Base-by-base conservation (phyloP, 2,888 invertebrate genomes). In the Drosophila longiperda region DNA sequence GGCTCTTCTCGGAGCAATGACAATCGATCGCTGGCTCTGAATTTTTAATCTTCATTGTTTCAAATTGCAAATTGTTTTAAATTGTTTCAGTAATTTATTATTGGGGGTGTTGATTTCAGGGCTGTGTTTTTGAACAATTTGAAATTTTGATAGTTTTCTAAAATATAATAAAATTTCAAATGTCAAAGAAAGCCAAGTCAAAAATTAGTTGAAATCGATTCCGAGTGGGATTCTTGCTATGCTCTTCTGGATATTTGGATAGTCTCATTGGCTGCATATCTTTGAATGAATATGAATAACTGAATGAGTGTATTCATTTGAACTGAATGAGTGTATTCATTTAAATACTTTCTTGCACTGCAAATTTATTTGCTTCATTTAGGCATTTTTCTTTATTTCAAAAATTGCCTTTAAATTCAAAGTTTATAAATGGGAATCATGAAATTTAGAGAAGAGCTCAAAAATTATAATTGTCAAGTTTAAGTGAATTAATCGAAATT, bases 121-220 rank as follows among this genome's bases (percentile, higher is more conserved):
- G 48, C 45, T 68, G 68, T 54, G 68, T 59, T 45, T 45, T 15
- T 45, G 15, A 53, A 17, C 60, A 15, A 59, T 53, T 33, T 63
- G 34, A 58, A 77, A 77, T 77, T 77, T 77, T 62, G 77, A 79
- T 32, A 36, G 36, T n/a, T 33, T 20, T 70, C 77, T 17, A 75
- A 77, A 73, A 29, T 45, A 29, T 11, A 12, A 9, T 23, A n/a
- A n/a, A 36, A 38, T 71, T n/a, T 40, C 20, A 57, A 49, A 54
- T 38, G 58, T 48, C 49, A 54, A 49, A 40, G 55, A 0, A 59
- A 36, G 17, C 26, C 50, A 63, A 29, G 12, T 20, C n/a, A 15
- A 34, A 15, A 9, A 42, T 2, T 4, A 32, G 7, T 60, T 12
- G 1, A 4, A 29, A 4, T 29, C 12, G n/a, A n/a, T n/a, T 29